Evolutionary conservation across 2,888 invertebrate species (phyloP), one percentile per base, ranked within the genome.

Genomic region (Cosmopolites sordidus): DNA sequence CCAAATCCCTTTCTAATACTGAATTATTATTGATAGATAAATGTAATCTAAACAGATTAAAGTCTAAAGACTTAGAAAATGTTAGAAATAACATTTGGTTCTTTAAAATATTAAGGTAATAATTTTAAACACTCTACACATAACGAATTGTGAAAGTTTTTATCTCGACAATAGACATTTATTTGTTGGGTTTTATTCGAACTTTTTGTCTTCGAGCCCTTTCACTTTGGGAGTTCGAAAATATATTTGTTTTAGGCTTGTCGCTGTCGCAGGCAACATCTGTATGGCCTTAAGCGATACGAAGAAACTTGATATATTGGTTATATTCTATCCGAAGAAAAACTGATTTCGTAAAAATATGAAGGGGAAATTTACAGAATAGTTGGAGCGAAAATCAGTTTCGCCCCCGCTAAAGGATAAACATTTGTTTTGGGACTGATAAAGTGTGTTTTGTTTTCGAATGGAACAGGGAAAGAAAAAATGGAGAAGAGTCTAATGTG

Each of bases 311-410:
- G 29, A 48, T 48, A 48, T 48, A 41, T 48, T 30, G 29, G 41
- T 14, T 48, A 38, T 39, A 39, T 47, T 29, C 27, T 18, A 33
- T 40, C 4, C 6, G 22, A n/a, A 4, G 11, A 16, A 38, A 40
- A 14, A 38, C 22, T 3, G 29, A 29, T 29, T 40, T 41, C 17
- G 27, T 14, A 40, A 27, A 40, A 40, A 40, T 40, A 40, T 16
- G 40, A 40, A 40, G 15, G 40, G 11, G 15, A 40, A 40, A 40
- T 44, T 15, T 42, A 12, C 33, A 12, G n/a, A 33, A 33, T n/a
- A 33, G 30, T 43, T 11, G 11, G 55, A 54, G 56, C 50, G 60
- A 60, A 59, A 63, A 62, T 61, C 33, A 12, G 11, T 33, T 5
- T 33, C 33, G 33, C 3, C 4, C 8, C 22, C 22, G 3, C 22